Evolutionary conservation across 2,113 vertebrate genomes (phyloP).

Genomic region (Lophura nycthemera): DNA sequence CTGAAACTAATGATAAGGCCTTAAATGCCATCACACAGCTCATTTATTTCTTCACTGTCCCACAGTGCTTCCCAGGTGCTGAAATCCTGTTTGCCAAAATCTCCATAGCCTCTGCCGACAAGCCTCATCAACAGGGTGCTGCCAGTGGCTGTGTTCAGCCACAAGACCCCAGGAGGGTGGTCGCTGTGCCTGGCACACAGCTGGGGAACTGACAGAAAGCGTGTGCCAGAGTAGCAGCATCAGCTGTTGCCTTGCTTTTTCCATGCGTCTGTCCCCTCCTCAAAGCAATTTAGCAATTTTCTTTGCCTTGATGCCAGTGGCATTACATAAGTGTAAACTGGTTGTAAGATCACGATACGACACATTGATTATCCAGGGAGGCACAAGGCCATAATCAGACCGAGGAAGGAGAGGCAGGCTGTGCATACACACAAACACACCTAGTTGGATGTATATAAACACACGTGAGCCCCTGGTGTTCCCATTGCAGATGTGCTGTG

Average conservation of each 20-base stretch:
- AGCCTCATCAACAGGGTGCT: background rate
- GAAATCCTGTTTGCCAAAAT: constrained; percentile 48
- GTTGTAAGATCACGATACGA: background rate
- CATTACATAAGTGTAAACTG: background rate
- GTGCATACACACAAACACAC: background rate
- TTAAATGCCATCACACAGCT: constrained; percentile 33
- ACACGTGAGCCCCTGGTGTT: background rate
- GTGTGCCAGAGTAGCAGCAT: background rate
- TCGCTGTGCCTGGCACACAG: accelerated
- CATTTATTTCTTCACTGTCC: constrained; percentile 43
- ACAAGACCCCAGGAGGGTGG: background rate
- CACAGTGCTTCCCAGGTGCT: constrained; percentile 45
- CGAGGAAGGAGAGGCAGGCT: background rate
- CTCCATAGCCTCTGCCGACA: constrained; percentile 21
- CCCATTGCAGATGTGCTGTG: background rate
- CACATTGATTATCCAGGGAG: background rate
- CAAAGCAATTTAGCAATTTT: background rate
- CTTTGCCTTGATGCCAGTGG: background rate
- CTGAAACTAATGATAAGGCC: constrained; percentile 54
- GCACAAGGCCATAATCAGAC: constrained; percentile 17
- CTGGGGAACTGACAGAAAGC: background rate
- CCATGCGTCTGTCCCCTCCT: background rate
- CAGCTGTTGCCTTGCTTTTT: background rate
- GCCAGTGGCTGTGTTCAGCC: background rate
- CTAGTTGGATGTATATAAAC: background rate